Percentiles rank a stretch among this genome's conserved stretches.
These are phyloP conservation scores for Frankliniella fusca DNA, from an alignment of 2,888 invertebrate genomes.

Conservation along the genomic window DNA sequence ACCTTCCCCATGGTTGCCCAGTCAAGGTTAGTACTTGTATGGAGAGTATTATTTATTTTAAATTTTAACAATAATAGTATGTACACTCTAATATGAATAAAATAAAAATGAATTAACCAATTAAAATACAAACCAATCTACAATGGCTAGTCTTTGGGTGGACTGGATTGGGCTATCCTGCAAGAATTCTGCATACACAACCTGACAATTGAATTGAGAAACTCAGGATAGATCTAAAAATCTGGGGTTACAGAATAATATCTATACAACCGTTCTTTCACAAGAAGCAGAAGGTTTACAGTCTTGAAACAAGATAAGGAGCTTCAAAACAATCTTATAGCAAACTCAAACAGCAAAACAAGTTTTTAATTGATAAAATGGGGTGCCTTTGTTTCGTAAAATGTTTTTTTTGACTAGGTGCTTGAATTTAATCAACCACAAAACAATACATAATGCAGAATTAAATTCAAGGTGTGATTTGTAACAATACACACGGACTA, in stretches of 20 bases:
- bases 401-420: conserved; percentile 1
- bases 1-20: background rate
- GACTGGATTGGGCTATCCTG: conserved; percentile 25
- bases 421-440: background rate
- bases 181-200: conserved; percentile 20
- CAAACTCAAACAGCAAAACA: too few relatives aligned
- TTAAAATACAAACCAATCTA: conserved; percentile 25
- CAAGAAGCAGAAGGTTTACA: too few relatives aligned
- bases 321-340: too few relatives aligned
- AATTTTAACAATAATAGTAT: conserved; percentile 11
- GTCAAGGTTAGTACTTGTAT: background rate
- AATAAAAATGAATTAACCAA: conserved; percentile 24
- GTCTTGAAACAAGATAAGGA: too few relatives aligned
- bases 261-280: too few relatives aligned
- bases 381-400: background rate
- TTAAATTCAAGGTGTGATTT: background rate
- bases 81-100: background rate
- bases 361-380: background rate
- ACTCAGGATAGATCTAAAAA: too few relatives aligned
- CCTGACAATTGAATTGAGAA: too few relatives aligned
- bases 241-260: too few relatives aligned
- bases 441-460: background rate
- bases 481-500: background rate
- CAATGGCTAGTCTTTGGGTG: conserved; percentile 26
- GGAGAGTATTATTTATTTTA: conserved; percentile 22